phyloP scores from a whole-genome alignment of 2,797 vertebrate species.

The Sebastes diploproa region DNA sequence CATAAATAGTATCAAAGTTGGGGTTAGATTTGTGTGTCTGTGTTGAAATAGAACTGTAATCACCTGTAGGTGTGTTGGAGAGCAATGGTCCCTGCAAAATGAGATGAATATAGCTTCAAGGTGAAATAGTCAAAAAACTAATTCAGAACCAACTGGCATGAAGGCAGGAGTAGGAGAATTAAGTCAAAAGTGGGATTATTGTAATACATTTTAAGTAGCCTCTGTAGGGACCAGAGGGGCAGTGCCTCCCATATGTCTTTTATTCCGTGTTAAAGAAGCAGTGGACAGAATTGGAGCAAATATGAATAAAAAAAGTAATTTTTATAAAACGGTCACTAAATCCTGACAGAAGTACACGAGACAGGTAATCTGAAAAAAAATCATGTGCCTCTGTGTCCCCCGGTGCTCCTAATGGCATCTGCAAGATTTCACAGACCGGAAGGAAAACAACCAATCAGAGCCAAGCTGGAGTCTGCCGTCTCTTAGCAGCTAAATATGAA shows the following conservation, averaged over 20 bases:
- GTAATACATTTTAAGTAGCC: neutral
- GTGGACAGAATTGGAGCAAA: too few relatives aligned
- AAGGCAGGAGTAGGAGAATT: neutral
- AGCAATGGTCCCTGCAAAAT: neutral
- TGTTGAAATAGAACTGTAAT: neutral
- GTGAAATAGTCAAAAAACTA: neutral
- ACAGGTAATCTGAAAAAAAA: too few relatives aligned
- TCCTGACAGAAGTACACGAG: too few relatives aligned
- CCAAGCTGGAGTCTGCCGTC: fast-evolving
- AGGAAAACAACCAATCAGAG: too few relatives aligned
- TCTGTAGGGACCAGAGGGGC: too few relatives aligned
- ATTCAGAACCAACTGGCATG: neutral
- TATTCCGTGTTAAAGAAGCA: neutral
- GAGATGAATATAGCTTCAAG: neutral
- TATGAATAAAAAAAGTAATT: too few relatives aligned
- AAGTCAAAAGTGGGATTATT: neutral
- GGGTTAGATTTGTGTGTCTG: neutral
- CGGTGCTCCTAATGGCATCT: too few relatives aligned
- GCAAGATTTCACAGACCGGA: too few relatives aligned
- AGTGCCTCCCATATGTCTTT: neutral
- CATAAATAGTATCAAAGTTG: neutral
- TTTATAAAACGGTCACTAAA: too few relatives aligned
- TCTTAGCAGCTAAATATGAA: too few relatives aligned
- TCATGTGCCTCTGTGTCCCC: too few relatives aligned
- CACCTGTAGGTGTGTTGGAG: neutral